phyloP scores from a whole-genome alignment of 2,888 invertebrate species.

The Dicycla oo region DNA sequence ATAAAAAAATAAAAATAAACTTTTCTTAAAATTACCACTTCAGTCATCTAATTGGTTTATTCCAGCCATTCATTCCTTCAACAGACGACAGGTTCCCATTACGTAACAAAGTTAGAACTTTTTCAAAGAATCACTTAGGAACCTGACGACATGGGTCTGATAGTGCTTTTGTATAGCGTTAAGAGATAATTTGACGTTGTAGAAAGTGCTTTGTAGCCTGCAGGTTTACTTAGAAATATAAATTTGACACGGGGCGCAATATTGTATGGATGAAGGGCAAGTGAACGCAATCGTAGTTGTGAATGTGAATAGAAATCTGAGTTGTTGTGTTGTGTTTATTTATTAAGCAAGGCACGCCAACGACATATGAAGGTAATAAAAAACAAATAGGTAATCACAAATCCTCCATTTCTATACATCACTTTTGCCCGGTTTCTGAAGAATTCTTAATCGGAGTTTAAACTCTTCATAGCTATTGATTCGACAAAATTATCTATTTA shows the following conservation, averaged over 20 bases:
- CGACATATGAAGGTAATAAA: no score
- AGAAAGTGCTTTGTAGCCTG: background rate
- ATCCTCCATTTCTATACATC: no score
- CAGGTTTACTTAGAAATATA: background rate
- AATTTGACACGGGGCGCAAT: background rate
- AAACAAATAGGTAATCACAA: no score
- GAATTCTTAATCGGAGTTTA: no score
- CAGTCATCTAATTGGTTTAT: background rate
- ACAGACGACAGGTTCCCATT: background rate
- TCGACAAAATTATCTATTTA: no score
- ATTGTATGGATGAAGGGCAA: no score
- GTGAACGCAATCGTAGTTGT: background rate
- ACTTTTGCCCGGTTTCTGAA: no score
- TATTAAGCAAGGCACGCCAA: no score
- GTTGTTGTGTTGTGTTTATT: background rate
- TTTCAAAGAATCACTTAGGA: constrained; percentile 4
- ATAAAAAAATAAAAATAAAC: no score
- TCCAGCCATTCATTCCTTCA: background rate
- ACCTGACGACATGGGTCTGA: constrained; percentile 4
- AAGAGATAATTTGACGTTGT: constrained; percentile 2
- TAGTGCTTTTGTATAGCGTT: constrained; percentile 7
- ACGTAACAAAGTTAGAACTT: background rate
- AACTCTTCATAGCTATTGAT: no score
- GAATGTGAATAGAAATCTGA: background rate
- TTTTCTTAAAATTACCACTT: no score